Evolutionary conservation across 2,888 invertebrate species (phyloP), one percentile per base, ranked within the genome.

Genomic region (Hetaerina titia): DNA sequence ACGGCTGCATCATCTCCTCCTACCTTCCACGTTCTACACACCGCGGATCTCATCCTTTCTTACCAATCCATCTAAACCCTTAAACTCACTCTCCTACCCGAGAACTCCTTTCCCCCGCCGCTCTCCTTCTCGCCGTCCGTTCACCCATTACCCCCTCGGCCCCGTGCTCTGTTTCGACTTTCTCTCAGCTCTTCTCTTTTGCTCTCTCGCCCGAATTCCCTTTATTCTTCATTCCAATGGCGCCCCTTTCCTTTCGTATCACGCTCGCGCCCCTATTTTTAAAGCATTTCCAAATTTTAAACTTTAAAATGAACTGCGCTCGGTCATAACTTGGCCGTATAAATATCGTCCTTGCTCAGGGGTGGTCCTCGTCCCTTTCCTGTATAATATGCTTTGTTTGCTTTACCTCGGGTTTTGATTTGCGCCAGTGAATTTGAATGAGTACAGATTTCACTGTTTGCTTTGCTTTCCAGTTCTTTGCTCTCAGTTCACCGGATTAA

Each of bases 1-100:
- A 64, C 90, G 90, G 63, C 64, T 90, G 90, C 90, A 90, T 90
- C 45, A 56, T 56, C 57, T 45, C 31, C 90, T 58, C 60, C 58
- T 90, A 8, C n/a, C 60, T 22, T 17, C 56, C 13, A 8, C 60
- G 22, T 25, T 58, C 90, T 63, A 69, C 69, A 25, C 81, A 13
- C 81, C 81, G 25, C 31, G n/a, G 45, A 56, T 45, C 19, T 56
- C 90, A 60, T 63, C 63, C 31, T 90, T 63, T 63, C 92, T 22
- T 56, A n/a, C 63, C 90, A 45, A 90, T 90, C 45, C 45, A 19
- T 90, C 60, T 25, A 56, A 19, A 9, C 90, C 45, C 45, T 56
- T 19, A 25, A 58, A 25, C 90, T 45, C 31, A 11, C 63, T 8
- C 31, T 45, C 88, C 88, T 45, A 1, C 56, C 8, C 31, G 2